Conservation (phyloP, 23 tunicate species). For the Styela plicata region DNA sequence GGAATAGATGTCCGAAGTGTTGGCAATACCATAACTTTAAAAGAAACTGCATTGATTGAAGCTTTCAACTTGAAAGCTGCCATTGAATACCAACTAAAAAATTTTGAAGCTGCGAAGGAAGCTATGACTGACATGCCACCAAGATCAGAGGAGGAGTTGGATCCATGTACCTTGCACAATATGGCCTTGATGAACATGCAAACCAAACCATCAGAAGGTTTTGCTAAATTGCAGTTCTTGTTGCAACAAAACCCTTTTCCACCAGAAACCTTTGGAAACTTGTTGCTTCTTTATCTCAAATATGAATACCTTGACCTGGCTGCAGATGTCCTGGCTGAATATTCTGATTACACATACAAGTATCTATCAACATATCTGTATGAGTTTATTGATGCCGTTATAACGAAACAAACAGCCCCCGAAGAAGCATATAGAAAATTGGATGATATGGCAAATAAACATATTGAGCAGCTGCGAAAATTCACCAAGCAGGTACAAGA, state of each 20-base stretch:
- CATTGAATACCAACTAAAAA: conserved; percentile 89
- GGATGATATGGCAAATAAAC: conserved; percentile 89
- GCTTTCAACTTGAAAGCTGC: conserved; percentile 98
- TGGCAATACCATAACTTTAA: conserved; percentile 77
- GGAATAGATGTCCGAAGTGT: conserved; percentile 98
- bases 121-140: conserved; percentile 99
- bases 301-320: conserved; percentile 92
- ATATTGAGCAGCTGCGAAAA: conserved; percentile 82
- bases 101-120: conserved; percentile 92
- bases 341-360: conserved; percentile 88
- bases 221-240: conserved; percentile 87
- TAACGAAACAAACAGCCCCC: conserved; percentile 85
- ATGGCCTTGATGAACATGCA: conserved; percentile 94
- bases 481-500: conserved; percentile 95
- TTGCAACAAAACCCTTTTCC: conserved; percentile 82
- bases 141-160: conserved; percentile 88
- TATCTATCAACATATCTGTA: conserved; percentile 65
- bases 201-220: conserved; percentile 83
- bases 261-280: conserved; percentile 88
- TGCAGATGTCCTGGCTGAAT: conserved; percentile 96
- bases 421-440: conserved; percentile 90
- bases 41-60: conserved; percentile 94
- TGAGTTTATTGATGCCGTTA: conserved; percentile 95
- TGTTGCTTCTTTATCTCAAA: conserved; percentile 86
- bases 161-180: conserved; percentile 91